Evolutionary conservation across 2,888 invertebrate genomes (phyloP).

Genomic region (Clistopyga incitator): DNA sequence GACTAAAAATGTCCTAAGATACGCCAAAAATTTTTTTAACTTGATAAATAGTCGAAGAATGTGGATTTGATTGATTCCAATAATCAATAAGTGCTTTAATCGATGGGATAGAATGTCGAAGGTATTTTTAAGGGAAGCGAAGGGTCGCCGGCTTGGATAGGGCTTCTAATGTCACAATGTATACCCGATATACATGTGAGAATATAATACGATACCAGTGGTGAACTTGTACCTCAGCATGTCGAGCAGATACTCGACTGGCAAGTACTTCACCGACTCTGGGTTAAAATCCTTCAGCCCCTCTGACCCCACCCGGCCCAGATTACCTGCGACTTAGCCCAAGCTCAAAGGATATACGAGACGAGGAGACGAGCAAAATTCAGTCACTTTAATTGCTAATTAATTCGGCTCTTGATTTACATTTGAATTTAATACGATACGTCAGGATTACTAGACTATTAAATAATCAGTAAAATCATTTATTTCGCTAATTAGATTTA

Average conservation of each 20-base stretch:
- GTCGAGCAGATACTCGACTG: constrained; percentile 33
- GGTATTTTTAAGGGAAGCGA: constrained; percentile 5
- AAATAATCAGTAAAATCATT: neutral
- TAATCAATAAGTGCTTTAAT: neutral
- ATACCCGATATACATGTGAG: constrained; percentile 50
- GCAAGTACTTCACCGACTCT: constrained; percentile 37
- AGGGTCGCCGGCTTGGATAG: constrained; percentile 31
- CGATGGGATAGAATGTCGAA: neutral
- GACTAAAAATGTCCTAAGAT: neutral
- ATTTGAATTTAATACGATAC: constrained; percentile 8
- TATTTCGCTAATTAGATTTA: too few relatives aligned
- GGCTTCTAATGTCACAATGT: constrained; percentile 55
- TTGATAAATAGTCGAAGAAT: neutral
- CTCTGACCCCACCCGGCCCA: constrained; percentile 26
- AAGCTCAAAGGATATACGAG: constrained; percentile 32
- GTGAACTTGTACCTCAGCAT: constrained; percentile 32
- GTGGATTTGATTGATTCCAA: neutral
- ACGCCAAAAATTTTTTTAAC: neutral
- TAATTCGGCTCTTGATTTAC: neutral
- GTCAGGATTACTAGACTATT: neutral
- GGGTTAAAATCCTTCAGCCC: constrained; percentile 51
- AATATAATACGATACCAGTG: constrained; percentile 54
- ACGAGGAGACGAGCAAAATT: constrained; percentile 11
- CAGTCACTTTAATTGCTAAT: constrained; percentile 26
- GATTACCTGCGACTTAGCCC: constrained; percentile 27